Evolutionary conservation across 2,888 invertebrate species (phyloP).

Genomic region (Macrophya alboannulata): DNA sequence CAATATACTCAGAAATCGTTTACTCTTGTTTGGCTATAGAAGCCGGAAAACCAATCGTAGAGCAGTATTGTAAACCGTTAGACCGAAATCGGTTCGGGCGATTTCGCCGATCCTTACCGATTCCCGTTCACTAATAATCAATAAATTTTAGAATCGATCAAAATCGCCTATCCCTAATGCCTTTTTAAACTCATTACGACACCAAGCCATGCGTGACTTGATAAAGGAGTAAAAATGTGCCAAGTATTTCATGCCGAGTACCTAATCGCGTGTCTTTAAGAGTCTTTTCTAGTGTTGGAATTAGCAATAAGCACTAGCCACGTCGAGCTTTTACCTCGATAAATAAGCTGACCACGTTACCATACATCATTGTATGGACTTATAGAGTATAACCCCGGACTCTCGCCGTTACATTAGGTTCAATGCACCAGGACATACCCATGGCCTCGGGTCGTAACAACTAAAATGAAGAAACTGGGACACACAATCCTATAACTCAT

Average conservation of each 20-base stretch:
- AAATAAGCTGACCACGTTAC: conserved; percentile 71
- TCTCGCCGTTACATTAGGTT: background rate
- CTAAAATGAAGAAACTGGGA: background rate
- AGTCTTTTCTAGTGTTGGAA: background rate
- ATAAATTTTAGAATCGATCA: too few relatives aligned
- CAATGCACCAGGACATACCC: background rate
- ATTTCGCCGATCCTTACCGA: too few relatives aligned
- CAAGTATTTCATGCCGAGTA: background rate
- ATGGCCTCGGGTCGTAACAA: background rate
- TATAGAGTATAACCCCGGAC: background rate
- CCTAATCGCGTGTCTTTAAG: background rate
- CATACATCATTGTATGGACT: conserved; percentile 71
- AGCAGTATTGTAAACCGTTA: too few relatives aligned
- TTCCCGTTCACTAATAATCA: too few relatives aligned
- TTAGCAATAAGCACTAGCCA: background rate
- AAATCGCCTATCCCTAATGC: too few relatives aligned
- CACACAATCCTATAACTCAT: conserved; percentile 62
- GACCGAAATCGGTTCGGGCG: too few relatives aligned
- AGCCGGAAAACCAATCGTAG: too few relatives aligned
- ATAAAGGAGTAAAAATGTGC: background rate
- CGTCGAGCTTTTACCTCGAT: conserved; percentile 66
- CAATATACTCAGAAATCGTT: too few relatives aligned
- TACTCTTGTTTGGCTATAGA: too few relatives aligned
- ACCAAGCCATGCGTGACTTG: too few relatives aligned
- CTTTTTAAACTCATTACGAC: too few relatives aligned